Conservation (phyloP, 2,113 vertebrate species). For the Merops nubicus region DNA sequence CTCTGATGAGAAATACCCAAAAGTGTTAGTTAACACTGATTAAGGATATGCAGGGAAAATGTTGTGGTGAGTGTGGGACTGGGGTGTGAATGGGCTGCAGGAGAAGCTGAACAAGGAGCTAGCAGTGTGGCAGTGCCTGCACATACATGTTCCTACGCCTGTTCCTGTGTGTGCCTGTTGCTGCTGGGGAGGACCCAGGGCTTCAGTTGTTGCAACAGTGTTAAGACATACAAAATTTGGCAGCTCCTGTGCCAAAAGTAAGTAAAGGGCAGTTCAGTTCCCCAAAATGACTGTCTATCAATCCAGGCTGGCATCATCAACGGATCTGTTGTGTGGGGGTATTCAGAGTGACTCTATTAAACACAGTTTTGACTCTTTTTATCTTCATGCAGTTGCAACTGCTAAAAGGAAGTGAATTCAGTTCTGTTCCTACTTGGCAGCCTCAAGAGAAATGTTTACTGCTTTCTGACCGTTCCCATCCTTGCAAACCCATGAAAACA, state of each 20-base stretch:
- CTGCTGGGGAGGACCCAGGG: not conserved
- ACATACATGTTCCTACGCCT: too few species aligned
- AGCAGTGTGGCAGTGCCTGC: too few species aligned
- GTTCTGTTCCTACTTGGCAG: slow-evolving; percentile 22
- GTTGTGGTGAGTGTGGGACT: not conserved
- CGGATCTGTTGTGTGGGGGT: not conserved
- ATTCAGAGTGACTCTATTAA: not conserved
- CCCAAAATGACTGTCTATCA: not conserved
- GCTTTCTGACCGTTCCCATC: not conserved
- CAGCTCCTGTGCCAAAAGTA: not conserved
- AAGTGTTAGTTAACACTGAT: not conserved
- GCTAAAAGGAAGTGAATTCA: not conserved
- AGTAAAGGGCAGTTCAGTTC: not conserved
- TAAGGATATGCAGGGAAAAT: not conserved
- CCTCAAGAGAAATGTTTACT: slow-evolving; percentile 7
- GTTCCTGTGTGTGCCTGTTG: not conserved
- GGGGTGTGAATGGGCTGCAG: not conserved
- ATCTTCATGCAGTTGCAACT: not conserved
- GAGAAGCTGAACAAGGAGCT: not conserved
- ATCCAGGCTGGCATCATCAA: not conserved
- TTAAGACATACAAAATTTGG: not conserved
- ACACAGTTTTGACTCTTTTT: not conserved
- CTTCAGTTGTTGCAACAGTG: not conserved
- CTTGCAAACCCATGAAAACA: not conserved
- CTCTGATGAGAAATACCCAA: not conserved